A percentile compares a stretch with the other conserved stretches of the same genome.
phyloP scores from a whole-genome alignment of 1,140 invertebrate genomes.

The Nilaparvata lugens region DNA sequence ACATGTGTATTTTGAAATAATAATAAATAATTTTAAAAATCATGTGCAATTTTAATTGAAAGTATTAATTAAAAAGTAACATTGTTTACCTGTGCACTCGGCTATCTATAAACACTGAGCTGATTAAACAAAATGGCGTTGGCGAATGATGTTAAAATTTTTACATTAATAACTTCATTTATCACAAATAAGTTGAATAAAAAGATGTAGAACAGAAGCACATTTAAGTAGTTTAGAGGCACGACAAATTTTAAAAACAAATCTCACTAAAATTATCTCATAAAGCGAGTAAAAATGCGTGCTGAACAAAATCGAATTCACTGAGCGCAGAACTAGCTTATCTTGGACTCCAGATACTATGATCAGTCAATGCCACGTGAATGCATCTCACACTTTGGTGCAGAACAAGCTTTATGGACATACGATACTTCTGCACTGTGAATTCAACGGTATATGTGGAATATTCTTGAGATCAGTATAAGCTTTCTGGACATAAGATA shows the following conservation, averaged over 20 bases:
- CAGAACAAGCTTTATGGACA: no score
- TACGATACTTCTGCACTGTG: no score
- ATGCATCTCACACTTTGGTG: no score
- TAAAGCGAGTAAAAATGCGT: not conserved
- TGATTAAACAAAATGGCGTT: conserved; percentile 18
- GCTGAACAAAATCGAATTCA: no score
- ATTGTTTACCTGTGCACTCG: conserved; percentile 18
- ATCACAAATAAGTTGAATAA: not conserved
- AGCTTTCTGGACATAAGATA: no score
- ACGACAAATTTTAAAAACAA: not conserved
- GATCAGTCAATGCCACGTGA: no score
- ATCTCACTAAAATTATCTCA: not conserved
- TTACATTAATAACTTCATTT: no score
- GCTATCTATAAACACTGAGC: conserved; percentile 19
- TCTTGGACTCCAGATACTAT: no score
- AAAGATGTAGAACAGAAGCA: not conserved
- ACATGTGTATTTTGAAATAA: not conserved
- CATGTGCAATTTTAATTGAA: not conserved
- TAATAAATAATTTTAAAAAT: not conserved
- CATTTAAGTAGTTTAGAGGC: not conserved
- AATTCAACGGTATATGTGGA: no score
- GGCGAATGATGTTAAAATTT: no score
- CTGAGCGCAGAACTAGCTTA: no score
- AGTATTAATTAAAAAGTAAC: conserved; percentile 6
- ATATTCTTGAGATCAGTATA: no score